A percentile compares a stretch with the other conserved stretches of the same genome.
These are phyloP conservation scores for Pemphigus obesinymphae DNA, from an alignment of 1,140 invertebrate genomes.

Conservation along the genomic window DNA sequence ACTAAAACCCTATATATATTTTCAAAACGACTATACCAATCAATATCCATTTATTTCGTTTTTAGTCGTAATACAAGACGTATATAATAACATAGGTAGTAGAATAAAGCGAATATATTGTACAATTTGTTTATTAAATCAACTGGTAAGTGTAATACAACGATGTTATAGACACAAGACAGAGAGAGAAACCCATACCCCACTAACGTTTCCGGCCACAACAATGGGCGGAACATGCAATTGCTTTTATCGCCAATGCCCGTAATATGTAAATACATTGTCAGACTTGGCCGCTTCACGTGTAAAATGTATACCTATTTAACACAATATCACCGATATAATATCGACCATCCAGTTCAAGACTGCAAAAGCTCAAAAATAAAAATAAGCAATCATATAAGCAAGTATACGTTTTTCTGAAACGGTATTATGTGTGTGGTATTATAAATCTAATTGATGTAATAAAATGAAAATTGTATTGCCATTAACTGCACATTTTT, in stretches of 20 bases:
- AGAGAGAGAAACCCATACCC: neutral
- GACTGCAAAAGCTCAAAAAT: no score
- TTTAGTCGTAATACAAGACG: neutral
- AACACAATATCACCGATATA: no score
- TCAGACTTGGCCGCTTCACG: no score
- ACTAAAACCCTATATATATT: conserved; percentile 12
- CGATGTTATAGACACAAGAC: neutral
- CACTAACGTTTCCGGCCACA: neutral
- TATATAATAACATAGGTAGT: neutral
- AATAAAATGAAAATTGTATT: no score
- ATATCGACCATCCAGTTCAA: no score
- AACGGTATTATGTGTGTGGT: no score
- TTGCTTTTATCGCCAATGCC: neutral
- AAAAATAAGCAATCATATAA: no score
- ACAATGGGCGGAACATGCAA: neutral
- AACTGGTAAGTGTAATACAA: neutral
- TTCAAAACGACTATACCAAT: neutral
- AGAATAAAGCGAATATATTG: neutral
- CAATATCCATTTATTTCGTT: conserved; percentile 12
- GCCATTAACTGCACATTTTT: no score
- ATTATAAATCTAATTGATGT: no score
- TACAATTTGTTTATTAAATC: neutral
- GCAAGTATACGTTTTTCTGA: no score
- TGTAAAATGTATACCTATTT: no score
- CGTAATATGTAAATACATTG: no score